A percentile compares a stretch with the other conserved stretches of the same genome.
These are phyloP conservation scores for Oophaga pumilio DNA, from an alignment of 2,113 vertebrate species.

Conservation along the genomic window DNA sequence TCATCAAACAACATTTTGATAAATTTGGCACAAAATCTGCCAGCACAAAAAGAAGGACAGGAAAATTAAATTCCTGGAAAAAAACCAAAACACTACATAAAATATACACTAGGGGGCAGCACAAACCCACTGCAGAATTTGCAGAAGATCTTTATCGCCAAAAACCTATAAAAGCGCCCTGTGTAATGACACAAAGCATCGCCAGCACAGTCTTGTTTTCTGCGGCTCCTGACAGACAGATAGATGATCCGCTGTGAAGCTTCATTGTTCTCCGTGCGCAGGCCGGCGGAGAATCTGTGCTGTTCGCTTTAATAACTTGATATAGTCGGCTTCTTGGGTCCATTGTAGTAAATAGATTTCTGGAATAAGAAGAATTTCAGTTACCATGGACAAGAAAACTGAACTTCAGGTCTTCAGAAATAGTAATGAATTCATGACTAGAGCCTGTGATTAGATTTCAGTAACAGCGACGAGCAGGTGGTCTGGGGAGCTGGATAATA, in stretches of 20 bases:
- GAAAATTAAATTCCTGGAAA: no score
- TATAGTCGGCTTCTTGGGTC: neutral
- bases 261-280: neutral
- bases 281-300: neutral
- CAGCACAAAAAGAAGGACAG: no score
- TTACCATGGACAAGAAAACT: neutral
- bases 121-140: neutral
- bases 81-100: neutral
- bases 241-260: neutral
- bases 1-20: no score
- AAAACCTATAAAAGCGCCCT: neutral
- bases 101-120: conserved; percentile 40
- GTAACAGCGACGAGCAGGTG: no score
- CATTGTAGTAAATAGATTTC: neutral
- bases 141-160: neutral
- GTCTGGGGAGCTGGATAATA: no score
- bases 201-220: neutral
- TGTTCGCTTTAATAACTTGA: neutral
- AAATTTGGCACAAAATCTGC: no score
- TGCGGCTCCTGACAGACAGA: neutral
- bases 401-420: neutral
- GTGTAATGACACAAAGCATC: neutral
- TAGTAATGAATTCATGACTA: no score
- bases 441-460: no score
- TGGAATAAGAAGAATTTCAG: neutral